Evolutionary conservation across 2,113 vertebrate genomes (phyloP), one percentile per base, ranked within the genome.

Genomic region (Albula glossodonta): DNA sequence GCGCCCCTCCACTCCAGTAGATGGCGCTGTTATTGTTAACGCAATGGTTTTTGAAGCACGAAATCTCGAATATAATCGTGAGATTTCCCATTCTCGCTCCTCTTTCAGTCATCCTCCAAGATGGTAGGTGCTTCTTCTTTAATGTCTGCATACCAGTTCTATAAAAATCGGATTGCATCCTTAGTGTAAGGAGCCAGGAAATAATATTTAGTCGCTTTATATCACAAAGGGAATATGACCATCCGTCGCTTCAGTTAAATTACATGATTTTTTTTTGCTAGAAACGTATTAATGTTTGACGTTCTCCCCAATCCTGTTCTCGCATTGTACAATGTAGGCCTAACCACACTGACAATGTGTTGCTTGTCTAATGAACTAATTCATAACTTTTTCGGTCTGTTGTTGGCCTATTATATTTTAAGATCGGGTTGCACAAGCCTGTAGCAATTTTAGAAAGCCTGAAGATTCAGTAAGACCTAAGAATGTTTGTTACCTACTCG

Each of bases 61-160:
- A 93, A 92, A 88, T 94, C 91, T 92, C 94, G 93, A 90, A 86
- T 88, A 92, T 92, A 89, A 92, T 94, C 93, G 94, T 92, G 93
- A 94, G 92, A 93, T 83, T 92, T 49, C 5, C 51, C 77, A 51
- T 63, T 89, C 84, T 13, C 85, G 90, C 90, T 93, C 94, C 94
- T 96, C 93, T 95, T 93, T 93, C 87, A 89, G 87, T 91, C 88
- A 84, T 15, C 91, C 90, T 92, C 91, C 87, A 93, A 95, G 91
- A 96, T 96, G 95, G 95, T 96, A 94, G 91, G 95, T 95, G 77
- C 12, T 41, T 22, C 5, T 57, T 49, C 6, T 84, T 9, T 53
- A 15, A 15, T 25, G n/a, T 84, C 86, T 85, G 66, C 60, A 0
- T 0, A 7, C 6, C 74, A 80, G 6, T 81, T 8, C 0, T 0